Base-by-base conservation (phyloP, 2,797 vertebrate species). In the Acanthurus leucopareius region DNA sequence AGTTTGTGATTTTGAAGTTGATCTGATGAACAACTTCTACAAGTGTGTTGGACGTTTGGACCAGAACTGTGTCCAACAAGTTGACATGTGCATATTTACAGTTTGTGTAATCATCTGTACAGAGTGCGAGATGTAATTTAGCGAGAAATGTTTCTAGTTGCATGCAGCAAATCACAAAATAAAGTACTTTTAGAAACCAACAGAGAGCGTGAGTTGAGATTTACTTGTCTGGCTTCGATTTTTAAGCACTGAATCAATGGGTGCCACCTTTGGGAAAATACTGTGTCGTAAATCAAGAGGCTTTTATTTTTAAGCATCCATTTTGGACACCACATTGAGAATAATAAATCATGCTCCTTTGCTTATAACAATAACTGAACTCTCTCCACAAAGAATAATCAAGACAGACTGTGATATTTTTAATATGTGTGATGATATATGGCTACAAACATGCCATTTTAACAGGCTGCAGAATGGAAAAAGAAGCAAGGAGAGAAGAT, bases 181-280 rank as follows among this genome's bases (percentile, higher is more conserved):
- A 92, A 90, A 90, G 77, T 72, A 58, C 53, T 77, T 84, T 81
- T 80, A 87, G 79, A 75, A 87, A 70, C 25, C 54, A 78, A 51
- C 25, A 14, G 45, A 2, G 53, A 7, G 5, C 22, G 6, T 48
- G 47, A 49, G 17, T 19, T 47, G 47, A 48, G 25, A 58, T 65
- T 62, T 32, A 17, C 69, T 77, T 64, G 28, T 63, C 20, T 68
- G 20, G 19, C 35, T 40, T 57, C 17, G 16, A n/a, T 15, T 20
- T 4, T 15, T 9, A 32, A 19, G 25, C 22, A 17, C 3, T 20
- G 25, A 58, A 7, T 60, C 7, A 10, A 61, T 35, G 25, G 38
- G 0, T 22, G 45, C 17, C 7, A 45, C 44, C 44, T 45, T 45
- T 25, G 25, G 25, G 25, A 25, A 25, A 2, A 25, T 25, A 45